Percentiles rank a stretch among this genome's conserved stretches.
Conservation (phyloP, 2,888 invertebrate genomes). For the Pseudococcus viburni region DNA sequence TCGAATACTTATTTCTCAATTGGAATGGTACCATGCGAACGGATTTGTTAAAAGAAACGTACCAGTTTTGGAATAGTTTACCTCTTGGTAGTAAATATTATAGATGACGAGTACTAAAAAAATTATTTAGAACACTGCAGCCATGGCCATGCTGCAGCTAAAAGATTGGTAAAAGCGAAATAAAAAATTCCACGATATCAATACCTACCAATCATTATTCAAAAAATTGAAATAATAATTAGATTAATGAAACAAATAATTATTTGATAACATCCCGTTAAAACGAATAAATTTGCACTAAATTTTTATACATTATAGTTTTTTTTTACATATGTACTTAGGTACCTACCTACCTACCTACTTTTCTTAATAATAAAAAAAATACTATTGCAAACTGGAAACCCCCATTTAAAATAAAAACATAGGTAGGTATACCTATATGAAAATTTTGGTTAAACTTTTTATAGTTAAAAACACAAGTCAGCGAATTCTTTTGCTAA, state of each 20-base stretch:
- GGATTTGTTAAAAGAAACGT: background rate
- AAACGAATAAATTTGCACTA: background rate
- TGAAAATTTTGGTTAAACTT: background rate
- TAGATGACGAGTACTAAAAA: background rate
- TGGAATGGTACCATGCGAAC: background rate
- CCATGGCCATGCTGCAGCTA: too few relatives aligned
- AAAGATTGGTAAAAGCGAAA: background rate
- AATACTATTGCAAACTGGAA: too few relatives aligned
- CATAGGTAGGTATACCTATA: too few relatives aligned
- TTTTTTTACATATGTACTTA: too few relatives aligned
- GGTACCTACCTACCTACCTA: too few relatives aligned
- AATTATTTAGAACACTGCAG: too few relatives aligned
- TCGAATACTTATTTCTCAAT: background rate
- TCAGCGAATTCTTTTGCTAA: conserved; percentile 71
- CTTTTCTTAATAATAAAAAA: too few relatives aligned
- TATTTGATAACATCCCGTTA: background rate
- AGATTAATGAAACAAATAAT: background rate
- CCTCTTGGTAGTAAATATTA: background rate
- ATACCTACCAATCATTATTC: background rate
- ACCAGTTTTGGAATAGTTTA: background rate
- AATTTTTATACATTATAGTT: too few relatives aligned
- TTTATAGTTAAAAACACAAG: background rate
- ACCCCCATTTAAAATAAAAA: too few relatives aligned
- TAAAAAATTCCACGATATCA: background rate
- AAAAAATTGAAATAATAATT: background rate